Base-by-base conservation (phyloP, 2,888 invertebrate genomes). In the Phalera bucephala region DNA sequence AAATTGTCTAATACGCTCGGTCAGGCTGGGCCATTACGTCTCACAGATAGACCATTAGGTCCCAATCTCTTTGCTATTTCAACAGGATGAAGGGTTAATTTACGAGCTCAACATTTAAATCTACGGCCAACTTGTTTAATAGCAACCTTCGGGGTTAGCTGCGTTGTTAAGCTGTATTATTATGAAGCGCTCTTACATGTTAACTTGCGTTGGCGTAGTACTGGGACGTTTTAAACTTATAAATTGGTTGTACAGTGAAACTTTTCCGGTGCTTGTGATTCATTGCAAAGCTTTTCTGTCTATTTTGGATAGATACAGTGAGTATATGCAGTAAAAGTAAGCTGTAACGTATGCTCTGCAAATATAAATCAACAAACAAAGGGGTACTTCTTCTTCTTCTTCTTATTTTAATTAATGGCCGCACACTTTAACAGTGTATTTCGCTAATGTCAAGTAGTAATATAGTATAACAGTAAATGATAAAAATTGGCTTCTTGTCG, bases 41-140 rank as follows among this genome's bases (percentile, higher is more conserved):
- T 82, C 84, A 80, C 87, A 89, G 88, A 89, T 88, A 89, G 88
- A 82, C 88, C 86, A 85, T 89, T 89, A 85, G 78, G 80, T 79
- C 83, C 82, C 85, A 82, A 84, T 85, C 87, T 86, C 85, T 86
- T 85, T 75, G 84, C 88, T 83, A 85, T 87, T 87, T 83, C 84
- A 82, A 85, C 87, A 87, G 88, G 87, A 85, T 83, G 87, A 81
- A 82, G 87, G 88, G 86, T 87, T 86, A 89, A 86, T 87, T 88
- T 89, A 88, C 74, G 84, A 85, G 84, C 86, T 85, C 80, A 84
- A 87, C 87, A 89, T 86, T 86, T 89, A 87, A 88, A 88, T 88
- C 85, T 87, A 87, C 82, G 80, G 72, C 74, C 78, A 82, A 84
- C 80, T 86, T 84, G 81, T 81, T 80, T 83, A 82, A 86, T 80